Base-by-base conservation (phyloP, 2,888 invertebrate genomes). In the Trileptium ribeirensis region DNA sequence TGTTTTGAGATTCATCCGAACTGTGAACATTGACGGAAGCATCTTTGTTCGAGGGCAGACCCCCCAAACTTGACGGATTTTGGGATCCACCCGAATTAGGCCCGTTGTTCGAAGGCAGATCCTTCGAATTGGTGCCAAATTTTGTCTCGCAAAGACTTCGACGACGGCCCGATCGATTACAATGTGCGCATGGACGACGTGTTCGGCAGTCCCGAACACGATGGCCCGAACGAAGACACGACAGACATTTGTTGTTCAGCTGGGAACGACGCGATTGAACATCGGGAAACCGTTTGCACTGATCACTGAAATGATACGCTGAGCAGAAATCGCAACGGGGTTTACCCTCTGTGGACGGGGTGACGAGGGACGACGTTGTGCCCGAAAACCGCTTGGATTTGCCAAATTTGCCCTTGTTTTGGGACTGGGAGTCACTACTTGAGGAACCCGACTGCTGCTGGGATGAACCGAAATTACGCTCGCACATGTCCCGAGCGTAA, bases 161-260 rank as follows among this genome's bases (percentile, higher is more conserved):
- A 70, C n/a, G 70, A 70, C n/a, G 70, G 8, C 70, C 70, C 70
- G 70, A n/a, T 8, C 36, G 31, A 8, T 70, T 8, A 31, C 70
- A 70, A 36, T 70, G 36, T n/a, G 33, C 33, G 33, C 70, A 70
- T 36, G 70, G 33, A 19, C 36, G 15, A 70, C 70, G 70, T 33
- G 70, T 70, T 33, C 70, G 70, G 70, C 70, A 70, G 36, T 70
- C 70, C 70, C 70, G 70, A 33, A 70, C 70, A 29, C 70, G 70
- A 36, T 70, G 70, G 33, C 36, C 36, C 8, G 70, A n/a, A 33
- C 36, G 31, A 8, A 70, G 8, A n/a, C 70, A 70, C 33, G 33
- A 70, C 33, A 70, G 33, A 70, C 70, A 70, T 29, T 36, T 29
- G 36, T 36, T 36, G 36, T 70, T 70, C 70, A 70, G n/a, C 36